A percentile compares a stretch with the other conserved stretches of the same genome.
Evolutionary conservation across 2,888 invertebrate genomes (phyloP).

Genomic region (Hyposoter didymator): DNA sequence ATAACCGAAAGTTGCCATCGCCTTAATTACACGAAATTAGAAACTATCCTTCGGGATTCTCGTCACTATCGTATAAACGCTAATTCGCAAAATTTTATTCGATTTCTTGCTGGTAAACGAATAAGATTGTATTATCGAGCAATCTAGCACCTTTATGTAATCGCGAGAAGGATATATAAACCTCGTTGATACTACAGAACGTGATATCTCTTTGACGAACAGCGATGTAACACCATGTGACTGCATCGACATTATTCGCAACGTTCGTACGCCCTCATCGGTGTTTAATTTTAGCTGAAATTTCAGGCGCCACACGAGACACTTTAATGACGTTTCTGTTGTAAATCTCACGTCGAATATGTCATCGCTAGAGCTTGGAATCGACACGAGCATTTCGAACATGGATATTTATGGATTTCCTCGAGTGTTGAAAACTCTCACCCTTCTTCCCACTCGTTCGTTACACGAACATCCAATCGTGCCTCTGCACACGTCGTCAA

Average conservation of each 20-base stretch:
- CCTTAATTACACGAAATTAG: conserved; percentile 57
- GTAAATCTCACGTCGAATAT: conserved; percentile 40
- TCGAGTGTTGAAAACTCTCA: conserved; percentile 43
- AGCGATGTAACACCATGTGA: conserved; percentile 30
- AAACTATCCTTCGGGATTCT: conserved; percentile 58
- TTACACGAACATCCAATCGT: conserved; percentile 17
- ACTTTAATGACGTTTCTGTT: conserved; percentile 53
- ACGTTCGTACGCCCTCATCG: conserved; percentile 39
- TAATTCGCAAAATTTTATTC: conserved; percentile 68
- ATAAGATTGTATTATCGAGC: conserved; percentile 47
- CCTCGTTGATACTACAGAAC: conserved; percentile 33
- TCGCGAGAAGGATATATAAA: conserved; percentile 13
- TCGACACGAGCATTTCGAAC: conserved; percentile 46
- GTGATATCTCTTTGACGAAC: conserved; percentile 55
- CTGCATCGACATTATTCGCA: conserved; percentile 28
- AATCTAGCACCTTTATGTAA: not conserved
- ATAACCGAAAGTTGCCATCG: conserved; percentile 6
- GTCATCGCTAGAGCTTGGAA: conserved; percentile 38
- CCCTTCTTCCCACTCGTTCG: not conserved
- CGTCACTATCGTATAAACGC: conserved; percentile 50
- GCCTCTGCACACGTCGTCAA: not conserved
- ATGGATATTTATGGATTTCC: conserved; percentile 57
- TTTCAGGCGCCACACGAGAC: conserved; percentile 30
- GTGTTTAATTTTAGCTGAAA: conserved; percentile 65
- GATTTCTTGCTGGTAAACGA: conserved; percentile 56